A percentile compares a stretch with the other conserved stretches of the same genome.
Evolutionary conservation across 2,797 vertebrate species (phyloP).

Genomic region (Acipenser transmontanus): DNA sequence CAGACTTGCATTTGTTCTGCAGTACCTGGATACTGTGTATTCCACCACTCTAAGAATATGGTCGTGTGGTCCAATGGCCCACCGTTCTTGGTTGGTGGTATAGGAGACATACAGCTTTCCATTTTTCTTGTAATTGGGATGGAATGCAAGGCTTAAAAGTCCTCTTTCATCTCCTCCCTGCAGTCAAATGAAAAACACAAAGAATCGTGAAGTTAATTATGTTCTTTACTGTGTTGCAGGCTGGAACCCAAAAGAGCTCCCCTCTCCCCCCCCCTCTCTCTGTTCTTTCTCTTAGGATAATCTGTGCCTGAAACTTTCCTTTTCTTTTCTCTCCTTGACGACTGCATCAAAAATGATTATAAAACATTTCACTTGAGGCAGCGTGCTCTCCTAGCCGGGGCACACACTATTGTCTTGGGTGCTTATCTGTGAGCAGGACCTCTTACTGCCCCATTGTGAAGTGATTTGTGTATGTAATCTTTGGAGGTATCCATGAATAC

Average conservation of each 20-base stretch:
- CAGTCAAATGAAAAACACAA: slow-evolving; percentile 96
- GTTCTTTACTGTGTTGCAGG: slow-evolving; percentile 71
- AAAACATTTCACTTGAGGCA: slow-evolving; percentile 81
- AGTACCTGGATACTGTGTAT: slow-evolving; percentile 94
- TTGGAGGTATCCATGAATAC: slow-evolving; percentile 80
- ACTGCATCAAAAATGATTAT: slow-evolving; percentile 85
- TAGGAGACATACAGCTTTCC: slow-evolving; percentile 98
- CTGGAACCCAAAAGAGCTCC: slow-evolving; percentile 63
- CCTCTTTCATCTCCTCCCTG: slow-evolving; percentile 99
- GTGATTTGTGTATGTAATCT: slow-evolving; percentile 96
- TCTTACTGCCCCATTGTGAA: slow-evolving; percentile 74
- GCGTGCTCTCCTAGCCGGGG: slow-evolving; percentile 67
- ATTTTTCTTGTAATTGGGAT: slow-evolving; percentile 99
- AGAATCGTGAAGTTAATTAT: slow-evolving; percentile 97
- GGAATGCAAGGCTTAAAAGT: slow-evolving; percentile 98
- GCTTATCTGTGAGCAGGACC: slow-evolving; percentile 68
- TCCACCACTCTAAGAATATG: slow-evolving; percentile 96
- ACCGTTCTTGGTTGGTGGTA: slow-evolving; percentile 98
- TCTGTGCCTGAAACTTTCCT: slow-evolving; percentile 60
- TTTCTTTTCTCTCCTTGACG: slow-evolving; percentile 60
- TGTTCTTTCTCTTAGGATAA: slow-evolving; percentile 45
- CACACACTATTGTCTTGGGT: slow-evolving; percentile 69
- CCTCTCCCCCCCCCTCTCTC: slow-evolving; percentile 21
- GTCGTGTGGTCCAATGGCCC: slow-evolving; percentile 96
- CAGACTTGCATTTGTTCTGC: slow-evolving; percentile 33